Conservation (phyloP, 2,797 vertebrate species). For the Choloepus didactylus region DNA sequence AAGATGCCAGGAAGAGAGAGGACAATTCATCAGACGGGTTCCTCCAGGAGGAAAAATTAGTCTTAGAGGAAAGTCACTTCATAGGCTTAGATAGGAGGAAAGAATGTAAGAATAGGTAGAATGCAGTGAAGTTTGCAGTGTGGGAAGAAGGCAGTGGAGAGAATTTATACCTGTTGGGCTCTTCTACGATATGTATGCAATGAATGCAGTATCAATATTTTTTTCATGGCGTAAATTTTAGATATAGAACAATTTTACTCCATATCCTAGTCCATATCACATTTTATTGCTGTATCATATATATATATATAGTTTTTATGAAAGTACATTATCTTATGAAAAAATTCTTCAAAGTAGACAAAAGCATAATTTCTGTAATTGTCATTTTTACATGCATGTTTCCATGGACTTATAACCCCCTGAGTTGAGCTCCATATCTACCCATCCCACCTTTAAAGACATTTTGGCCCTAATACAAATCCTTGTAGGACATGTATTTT, state of each 20-base stretch:
- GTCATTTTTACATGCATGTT: background rate
- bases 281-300: background rate
- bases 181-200: background rate
- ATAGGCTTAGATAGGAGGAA: background rate
- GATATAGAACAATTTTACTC: background rate
- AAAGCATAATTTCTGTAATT: background rate
- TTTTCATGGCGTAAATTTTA: background rate
- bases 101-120: background rate
- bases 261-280: background rate
- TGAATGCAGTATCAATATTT: background rate
- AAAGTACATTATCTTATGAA: conserved; percentile 38
- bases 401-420: background rate
- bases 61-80: background rate
- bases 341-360: conserved; percentile 5
- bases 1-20: background rate
- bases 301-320: background rate
- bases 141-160: background rate
- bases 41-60: background rate
- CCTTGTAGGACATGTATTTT: background rate
- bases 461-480: background rate
- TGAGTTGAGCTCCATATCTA: background rate
- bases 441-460: background rate
- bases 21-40: background rate
- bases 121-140: background rate
- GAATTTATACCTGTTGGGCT: background rate